phyloP scores from a whole-genome alignment of 2,888 invertebrate species.

The Petrophora chlorosata region DNA sequence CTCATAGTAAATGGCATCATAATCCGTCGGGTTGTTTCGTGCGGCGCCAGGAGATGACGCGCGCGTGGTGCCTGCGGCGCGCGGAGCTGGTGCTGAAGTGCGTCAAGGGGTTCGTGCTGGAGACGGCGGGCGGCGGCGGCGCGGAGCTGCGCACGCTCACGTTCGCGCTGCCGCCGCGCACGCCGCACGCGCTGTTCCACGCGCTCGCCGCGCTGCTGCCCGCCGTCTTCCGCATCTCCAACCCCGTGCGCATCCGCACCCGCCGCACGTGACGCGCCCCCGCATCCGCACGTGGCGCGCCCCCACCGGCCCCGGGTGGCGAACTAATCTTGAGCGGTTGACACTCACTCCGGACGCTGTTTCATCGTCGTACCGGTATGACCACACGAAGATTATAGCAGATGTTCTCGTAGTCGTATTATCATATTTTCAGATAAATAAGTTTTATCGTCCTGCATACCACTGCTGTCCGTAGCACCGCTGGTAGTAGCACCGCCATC shows the following conservation, averaged over 20 bases:
- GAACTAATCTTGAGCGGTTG: too few relatives aligned
- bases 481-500: too few relatives aligned
- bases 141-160: constrained; percentile 92
- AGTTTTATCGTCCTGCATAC: too few relatives aligned
- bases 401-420: too few relatives aligned
- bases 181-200: constrained; percentile 89
- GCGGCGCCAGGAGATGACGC: constrained; percentile 17
- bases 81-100: constrained; percentile 99
- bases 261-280: neutral
- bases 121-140: constrained; percentile 97
- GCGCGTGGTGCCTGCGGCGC: constrained; percentile 90
- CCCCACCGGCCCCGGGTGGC: too few relatives aligned
- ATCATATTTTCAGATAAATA: too few relatives aligned
- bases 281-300: neutral
- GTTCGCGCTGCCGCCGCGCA: constrained; percentile 47
- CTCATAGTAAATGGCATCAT: too few relatives aligned
- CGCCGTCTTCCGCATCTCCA: constrained; percentile 96
- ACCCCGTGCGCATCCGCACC: constrained; percentile 89
- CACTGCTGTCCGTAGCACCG: too few relatives aligned
- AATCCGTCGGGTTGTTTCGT: too few relatives aligned
- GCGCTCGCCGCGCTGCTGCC: constrained; percentile 94
- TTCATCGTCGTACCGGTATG: too few relatives aligned
- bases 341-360: too few relatives aligned
- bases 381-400: too few relatives aligned
- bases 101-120: constrained; percentile 99